These are phyloP conservation scores for Eledona agricola DNA, from an alignment of 2,888 invertebrate genomes.

Conservation along the genomic window DNA sequence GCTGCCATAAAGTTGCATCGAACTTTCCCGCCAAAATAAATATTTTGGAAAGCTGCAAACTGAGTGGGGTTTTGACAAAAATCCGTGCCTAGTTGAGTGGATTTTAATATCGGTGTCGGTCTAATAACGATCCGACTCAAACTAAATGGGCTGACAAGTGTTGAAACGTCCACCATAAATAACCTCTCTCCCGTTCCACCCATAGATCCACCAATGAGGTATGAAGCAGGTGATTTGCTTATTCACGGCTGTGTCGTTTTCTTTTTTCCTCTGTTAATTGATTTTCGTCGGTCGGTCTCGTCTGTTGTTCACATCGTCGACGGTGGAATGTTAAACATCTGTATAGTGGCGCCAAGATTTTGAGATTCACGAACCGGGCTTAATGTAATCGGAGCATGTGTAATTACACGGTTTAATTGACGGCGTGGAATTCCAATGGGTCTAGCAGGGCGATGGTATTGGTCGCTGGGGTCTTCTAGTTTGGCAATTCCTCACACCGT, in stretches of 20 bases:
- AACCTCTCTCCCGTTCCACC: background rate
- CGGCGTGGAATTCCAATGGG: constrained; percentile 12
- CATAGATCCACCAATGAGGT: constrained; percentile 15
- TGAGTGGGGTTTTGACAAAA: background rate
- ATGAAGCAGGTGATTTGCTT: constrained; percentile 30
- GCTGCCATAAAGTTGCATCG: too few species aligned
- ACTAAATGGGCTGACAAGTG: constrained; percentile 24
- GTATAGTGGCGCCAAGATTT: constrained; percentile 46
- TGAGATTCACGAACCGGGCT: constrained; percentile 10
- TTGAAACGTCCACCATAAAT: constrained; percentile 29
- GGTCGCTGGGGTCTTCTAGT: too few species aligned
- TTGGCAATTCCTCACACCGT: too few species aligned
- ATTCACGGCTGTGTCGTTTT: constrained; percentile 28
- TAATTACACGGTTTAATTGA: constrained; percentile 29
- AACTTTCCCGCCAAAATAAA: constrained; percentile 7
- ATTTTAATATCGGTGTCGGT: background rate
- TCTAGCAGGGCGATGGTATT: too few species aligned
- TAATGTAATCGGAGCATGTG: constrained; percentile 26
- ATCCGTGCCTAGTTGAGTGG: background rate
- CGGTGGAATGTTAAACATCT: constrained; percentile 46
- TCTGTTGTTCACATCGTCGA: constrained; percentile 32
- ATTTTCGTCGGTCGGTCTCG: constrained; percentile 26
- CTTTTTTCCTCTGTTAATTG: constrained; percentile 30
- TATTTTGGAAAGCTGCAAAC: background rate
- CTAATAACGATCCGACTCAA: constrained; percentile 8